Conservation (phyloP, 2,797 vertebrate species). For the Chelmon rostratus region DNA sequence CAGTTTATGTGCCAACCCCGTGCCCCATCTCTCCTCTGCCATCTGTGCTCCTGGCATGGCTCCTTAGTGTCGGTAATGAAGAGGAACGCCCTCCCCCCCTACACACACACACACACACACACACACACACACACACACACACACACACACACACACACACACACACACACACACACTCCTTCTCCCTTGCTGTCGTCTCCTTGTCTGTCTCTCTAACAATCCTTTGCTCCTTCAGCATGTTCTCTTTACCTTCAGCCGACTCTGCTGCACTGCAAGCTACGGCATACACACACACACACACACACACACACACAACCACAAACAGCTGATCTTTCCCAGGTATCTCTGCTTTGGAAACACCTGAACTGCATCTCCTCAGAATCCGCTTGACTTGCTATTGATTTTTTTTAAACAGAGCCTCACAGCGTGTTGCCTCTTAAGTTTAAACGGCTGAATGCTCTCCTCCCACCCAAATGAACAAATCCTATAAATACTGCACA, state of each 20-base stretch:
- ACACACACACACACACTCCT: not conserved
- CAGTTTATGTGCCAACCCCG: constrained; percentile 57
- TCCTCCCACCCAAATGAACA: constrained; percentile 59
- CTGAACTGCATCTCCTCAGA: constrained; percentile 36
- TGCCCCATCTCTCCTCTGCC: constrained; percentile 66
- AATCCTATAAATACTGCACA: constrained; percentile 64
- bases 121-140: not conserved
- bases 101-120: not conserved
- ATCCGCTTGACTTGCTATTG: constrained; percentile 50
- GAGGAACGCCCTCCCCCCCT: constrained; percentile 49
- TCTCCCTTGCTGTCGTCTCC: not conserved
- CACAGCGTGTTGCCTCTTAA: constrained; percentile 52
- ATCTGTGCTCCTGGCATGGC: constrained; percentile 80
- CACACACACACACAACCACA: not conserved
- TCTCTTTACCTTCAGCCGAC: constrained; percentile 27
- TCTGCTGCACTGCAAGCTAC: constrained; percentile 6
- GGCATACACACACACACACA: constrained; percentile 2
- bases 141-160: not conserved
- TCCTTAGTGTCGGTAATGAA: constrained; percentile 69
- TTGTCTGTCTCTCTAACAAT: constrained; percentile 21
- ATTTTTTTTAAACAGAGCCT: constrained; percentile 53
- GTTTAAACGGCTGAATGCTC: constrained; percentile 59
- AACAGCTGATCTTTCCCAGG: constrained; percentile 15
- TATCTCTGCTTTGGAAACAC: constrained; percentile 31
- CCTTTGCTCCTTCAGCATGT: constrained; percentile 23